Evolutionary conservation across 2,888 invertebrate species (phyloP).

Genomic region (Metalampra italica): DNA sequence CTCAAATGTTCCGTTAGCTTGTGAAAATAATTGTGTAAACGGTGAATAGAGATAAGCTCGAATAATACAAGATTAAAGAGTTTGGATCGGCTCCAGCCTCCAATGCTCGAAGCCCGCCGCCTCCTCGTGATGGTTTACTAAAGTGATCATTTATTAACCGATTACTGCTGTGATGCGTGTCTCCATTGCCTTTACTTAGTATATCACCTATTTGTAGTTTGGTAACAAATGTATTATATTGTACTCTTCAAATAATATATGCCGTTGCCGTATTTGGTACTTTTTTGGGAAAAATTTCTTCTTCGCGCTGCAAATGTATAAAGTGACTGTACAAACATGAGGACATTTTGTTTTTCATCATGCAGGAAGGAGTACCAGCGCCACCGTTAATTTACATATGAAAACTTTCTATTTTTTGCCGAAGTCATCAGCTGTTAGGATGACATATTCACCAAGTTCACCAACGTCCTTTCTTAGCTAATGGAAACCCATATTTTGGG

Average conservation of each 20-base stretch:
- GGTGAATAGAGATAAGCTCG: slow-evolving; percentile 8
- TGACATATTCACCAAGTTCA: not conserved
- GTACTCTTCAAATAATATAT: too few relatives aligned
- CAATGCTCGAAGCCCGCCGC: slow-evolving; percentile 19
- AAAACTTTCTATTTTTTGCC: too few relatives aligned
- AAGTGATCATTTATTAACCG: slow-evolving; percentile 28
- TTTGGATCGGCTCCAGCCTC: slow-evolving; percentile 22
- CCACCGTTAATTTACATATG: too few relatives aligned
- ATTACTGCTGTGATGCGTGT: slow-evolving; percentile 5
- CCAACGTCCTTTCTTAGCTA: slow-evolving; percentile 2
- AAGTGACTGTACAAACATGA: too few relatives aligned
- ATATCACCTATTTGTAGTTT: not conserved
- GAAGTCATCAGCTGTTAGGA: not conserved
- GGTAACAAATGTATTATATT: too few relatives aligned
- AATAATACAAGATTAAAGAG: slow-evolving; percentile 23
- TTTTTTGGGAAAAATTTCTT: too few relatives aligned
- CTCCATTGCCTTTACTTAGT: slow-evolving; percentile 9
- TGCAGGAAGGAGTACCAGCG: too few relatives aligned
- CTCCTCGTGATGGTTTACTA: slow-evolving; percentile 22
- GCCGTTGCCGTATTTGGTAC: too few relatives aligned
- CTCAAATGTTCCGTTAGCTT: slow-evolving; percentile 10
- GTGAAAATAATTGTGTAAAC: slow-evolving; percentile 5
- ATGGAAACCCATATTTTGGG: slow-evolving; percentile 14
- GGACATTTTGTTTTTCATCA: too few relatives aligned
- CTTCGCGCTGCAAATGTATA: too few relatives aligned